A percentile compares a stretch with the other conserved stretches of the same genome.
Conservation (phyloP, 2,113 vertebrate genomes). For the Corythaeola cristata region DNA sequence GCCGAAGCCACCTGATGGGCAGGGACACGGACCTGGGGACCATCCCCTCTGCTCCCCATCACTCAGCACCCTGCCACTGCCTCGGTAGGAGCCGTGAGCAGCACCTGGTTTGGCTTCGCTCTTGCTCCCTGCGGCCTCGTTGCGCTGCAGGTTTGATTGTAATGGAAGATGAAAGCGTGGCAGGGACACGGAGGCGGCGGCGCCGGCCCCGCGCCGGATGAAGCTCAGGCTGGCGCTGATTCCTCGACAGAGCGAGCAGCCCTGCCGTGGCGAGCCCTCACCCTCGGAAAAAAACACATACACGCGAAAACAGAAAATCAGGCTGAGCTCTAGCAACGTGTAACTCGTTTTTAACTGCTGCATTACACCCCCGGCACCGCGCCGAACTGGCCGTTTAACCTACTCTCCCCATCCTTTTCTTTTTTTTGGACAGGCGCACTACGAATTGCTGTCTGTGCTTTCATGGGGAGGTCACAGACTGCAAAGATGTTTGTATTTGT, state of each 20-base stretch:
- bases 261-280: fast-evolving
- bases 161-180: neutral
- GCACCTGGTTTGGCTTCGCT: neutral
- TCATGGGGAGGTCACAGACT: neutral
- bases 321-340: neutral
- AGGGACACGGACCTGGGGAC: neutral
- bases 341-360: neutral
- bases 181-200: fast-evolving
- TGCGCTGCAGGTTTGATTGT: neutral
- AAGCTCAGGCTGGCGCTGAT: neutral
- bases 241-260: neutral
- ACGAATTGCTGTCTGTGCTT: neutral
- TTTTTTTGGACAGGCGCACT: neutral
- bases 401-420: fast-evolving
- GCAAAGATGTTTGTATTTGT: neutral
- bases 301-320: neutral
- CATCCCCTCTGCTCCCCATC: neutral
- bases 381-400: neutral
- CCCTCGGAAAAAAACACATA: neutral
- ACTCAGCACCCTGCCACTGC: neutral
- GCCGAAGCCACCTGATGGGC: neutral
- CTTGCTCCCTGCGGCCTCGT: neutral
- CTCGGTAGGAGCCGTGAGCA: neutral
- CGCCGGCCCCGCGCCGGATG: neutral
- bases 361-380: neutral